Evolutionary conservation across 1,140 invertebrate species (phyloP).

Genomic region (Sycobia sp.): DNA sequence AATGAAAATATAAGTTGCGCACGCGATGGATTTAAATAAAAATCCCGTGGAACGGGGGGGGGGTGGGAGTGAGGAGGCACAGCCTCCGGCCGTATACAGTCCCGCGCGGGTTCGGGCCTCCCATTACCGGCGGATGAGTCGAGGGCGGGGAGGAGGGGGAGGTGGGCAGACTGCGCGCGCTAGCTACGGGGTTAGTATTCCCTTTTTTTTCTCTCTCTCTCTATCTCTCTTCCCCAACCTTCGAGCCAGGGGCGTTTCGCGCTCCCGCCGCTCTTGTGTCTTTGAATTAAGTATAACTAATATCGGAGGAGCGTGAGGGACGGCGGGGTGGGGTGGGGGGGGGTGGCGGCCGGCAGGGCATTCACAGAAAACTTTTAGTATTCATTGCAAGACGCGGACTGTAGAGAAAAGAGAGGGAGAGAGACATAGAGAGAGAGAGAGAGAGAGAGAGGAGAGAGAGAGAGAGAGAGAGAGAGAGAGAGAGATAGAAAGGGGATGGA

Average conservation of each 20-base stretch:
- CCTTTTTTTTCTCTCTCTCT: too few relatives aligned
- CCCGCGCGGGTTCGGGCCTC: too few relatives aligned
- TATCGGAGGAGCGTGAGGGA: constrained; percentile 45
- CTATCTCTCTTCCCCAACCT: too few relatives aligned
- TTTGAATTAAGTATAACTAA: constrained; percentile 61
- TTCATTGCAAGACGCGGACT: constrained; percentile 55
- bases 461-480: too few relatives aligned
- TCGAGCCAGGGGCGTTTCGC: constrained; percentile 39
- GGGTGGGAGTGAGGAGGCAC: too few relatives aligned
- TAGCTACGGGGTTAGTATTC: too few relatives aligned
- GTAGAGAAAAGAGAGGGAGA: too few relatives aligned
- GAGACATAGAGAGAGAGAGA: too few relatives aligned
- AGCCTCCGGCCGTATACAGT: too few relatives aligned
- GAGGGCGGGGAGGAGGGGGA: neutral
- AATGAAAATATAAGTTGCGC: constrained; percentile 60
- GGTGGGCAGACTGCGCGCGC: too few relatives aligned
- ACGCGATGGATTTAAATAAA: constrained; percentile 57
- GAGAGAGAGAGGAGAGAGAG: neutral
- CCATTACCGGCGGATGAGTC: constrained; percentile 12
- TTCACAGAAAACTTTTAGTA: constrained; percentile 56
- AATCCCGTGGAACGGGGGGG: constrained; percentile 45
- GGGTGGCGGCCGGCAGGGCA: constrained; percentile 18
- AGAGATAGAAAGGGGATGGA: too few relatives aligned
- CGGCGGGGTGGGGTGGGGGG: constrained; percentile 28
- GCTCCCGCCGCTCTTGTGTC: constrained; percentile 37